These are phyloP conservation scores for Melieria crassipennis DNA, from an alignment of 2,888 invertebrate species.

Conservation along the genomic window DNA sequence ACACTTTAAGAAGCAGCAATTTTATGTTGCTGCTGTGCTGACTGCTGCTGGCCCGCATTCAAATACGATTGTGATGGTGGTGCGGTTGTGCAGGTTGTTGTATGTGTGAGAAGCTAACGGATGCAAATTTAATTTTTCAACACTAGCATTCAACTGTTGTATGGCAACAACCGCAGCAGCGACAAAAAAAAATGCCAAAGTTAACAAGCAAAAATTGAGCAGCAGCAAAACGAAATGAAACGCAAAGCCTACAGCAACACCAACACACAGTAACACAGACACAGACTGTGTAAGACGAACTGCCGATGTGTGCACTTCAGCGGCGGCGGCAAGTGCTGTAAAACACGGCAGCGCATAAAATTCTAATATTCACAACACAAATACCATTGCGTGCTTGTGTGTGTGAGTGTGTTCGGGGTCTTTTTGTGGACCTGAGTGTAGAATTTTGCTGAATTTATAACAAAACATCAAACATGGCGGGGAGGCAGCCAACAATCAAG, in stretches of 20 bases:
- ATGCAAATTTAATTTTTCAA: constrained; percentile 57
- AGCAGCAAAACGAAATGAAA: too few species aligned
- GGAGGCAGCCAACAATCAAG: constrained; percentile 42
- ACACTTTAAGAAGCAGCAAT: constrained; percentile 14
- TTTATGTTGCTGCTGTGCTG: constrained; percentile 18
- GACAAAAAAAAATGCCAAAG: constrained; percentile 21
- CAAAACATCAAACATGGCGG: constrained; percentile 21
- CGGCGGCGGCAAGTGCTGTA: not conserved
- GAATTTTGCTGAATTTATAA: not conserved
- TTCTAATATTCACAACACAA: constrained; percentile 32
- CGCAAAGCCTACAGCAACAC: too few species aligned
- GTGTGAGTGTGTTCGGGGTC: not conserved
- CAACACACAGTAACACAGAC: too few species aligned
- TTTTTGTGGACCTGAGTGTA: not conserved
- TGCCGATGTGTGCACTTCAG: not conserved
- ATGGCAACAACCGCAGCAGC: constrained; percentile 39
- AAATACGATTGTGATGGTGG: not conserved
- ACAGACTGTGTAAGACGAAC: too few species aligned
- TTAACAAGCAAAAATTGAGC: not conserved
- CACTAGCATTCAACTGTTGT: constrained; percentile 43
- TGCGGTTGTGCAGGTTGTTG: too few species aligned
- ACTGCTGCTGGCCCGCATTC: constrained; percentile 20
- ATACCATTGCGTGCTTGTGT: not conserved
- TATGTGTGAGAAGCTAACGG: constrained; percentile 46
- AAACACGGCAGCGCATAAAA: constrained; percentile 56